Evolutionary conservation across 2,888 invertebrate genomes (phyloP), one percentile per base, ranked within the genome.

Genomic region (Drosophila paranaensis): DNA sequence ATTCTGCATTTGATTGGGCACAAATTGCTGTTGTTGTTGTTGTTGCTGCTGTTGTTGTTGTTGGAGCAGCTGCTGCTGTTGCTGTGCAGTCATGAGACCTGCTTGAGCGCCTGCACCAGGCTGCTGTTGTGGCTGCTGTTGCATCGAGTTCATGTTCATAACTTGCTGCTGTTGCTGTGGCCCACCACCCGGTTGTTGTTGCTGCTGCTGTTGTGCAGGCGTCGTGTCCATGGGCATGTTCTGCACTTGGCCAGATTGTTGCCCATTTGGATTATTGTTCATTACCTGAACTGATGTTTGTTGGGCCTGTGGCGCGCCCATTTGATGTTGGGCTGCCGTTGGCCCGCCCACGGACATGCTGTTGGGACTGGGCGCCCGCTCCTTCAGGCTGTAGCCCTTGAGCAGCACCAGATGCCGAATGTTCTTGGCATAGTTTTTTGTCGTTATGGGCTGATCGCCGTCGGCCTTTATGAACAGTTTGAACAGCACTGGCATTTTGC

Each of bases 351-450:
- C 73, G 4, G 81, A 80, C 82, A 90, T 92, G 48, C 89, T 79
- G 46, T 91, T 92, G 0, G 93, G 96, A 90, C 95, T 95, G 9
- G 95, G 94, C 0, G 95, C 95, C n/a, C 95, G 93, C 82, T 96
- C 96, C 85, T 96, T 95, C 9, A 96, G 91, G 86, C 95, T 95
- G 90, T 94, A 96, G 8, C 96, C 96, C 91, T 95, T 96, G 0
- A 96, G 93, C 10, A 97, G 93, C 3, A 97, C 96, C 66, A 97
- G 93, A 93, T 97, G 97, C 8, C 97, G 93, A 0, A 96, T 95
- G 92, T 97, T 98, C 93, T 97, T 97, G 0, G 98, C 97, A 91
- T 97, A 98, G 92, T 98, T 98, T 92, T 98, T 97, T 14, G 96
- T 96, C 82, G 96, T 96, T 0, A 96, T 95, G 0, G 95, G 95